Conservation (phyloP, 1,140 invertebrate genomes). For the Drosophila nebulosa region DNA sequence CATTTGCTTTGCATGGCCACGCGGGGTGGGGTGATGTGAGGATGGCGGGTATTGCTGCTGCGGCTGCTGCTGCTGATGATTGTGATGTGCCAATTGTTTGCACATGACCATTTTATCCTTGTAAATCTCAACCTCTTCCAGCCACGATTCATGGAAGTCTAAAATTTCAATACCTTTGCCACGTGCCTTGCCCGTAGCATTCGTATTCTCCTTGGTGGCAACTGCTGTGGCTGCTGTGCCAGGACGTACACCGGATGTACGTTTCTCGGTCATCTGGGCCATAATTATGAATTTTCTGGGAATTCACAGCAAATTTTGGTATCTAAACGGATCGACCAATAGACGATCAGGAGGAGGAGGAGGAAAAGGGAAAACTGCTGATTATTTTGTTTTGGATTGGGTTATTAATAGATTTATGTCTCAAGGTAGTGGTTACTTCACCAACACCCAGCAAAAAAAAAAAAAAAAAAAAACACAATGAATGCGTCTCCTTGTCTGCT, state of each 20-base stretch:
- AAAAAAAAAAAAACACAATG: slow-evolving; percentile 11
- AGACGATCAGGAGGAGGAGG: background rate
- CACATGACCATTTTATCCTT: slow-evolving; percentile 66
- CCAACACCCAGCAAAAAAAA: background rate
- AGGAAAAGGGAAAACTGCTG: background rate
- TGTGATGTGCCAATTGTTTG: slow-evolving; percentile 61
- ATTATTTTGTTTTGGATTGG: slow-evolving; percentile 16
- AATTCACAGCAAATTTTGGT: slow-evolving; percentile 67
- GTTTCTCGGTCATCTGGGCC: slow-evolving; percentile 78
- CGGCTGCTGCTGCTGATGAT: slow-evolving; percentile 34
- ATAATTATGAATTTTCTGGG: slow-evolving; percentile 48
- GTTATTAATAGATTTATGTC: background rate
- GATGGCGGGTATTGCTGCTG: background rate
- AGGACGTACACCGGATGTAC: slow-evolving; percentile 35
- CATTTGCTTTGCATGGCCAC: slow-evolving; percentile 1
- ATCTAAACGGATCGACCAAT: slow-evolving; percentile 18
- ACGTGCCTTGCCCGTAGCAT: background rate
- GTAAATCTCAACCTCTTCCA: slow-evolving; percentile 75
- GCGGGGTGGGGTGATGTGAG: background rate
- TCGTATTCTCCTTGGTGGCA: slow-evolving; percentile 40
- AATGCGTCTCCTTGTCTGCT: slow-evolving; percentile 8
- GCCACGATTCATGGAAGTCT: slow-evolving; percentile 78
- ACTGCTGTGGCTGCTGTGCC: slow-evolving; percentile 12
- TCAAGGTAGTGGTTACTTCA: background rate
- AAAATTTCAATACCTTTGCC: slow-evolving; percentile 75